Base-by-base conservation (phyloP, 2,888 invertebrate genomes). In the Brachyptera putata region DNA sequence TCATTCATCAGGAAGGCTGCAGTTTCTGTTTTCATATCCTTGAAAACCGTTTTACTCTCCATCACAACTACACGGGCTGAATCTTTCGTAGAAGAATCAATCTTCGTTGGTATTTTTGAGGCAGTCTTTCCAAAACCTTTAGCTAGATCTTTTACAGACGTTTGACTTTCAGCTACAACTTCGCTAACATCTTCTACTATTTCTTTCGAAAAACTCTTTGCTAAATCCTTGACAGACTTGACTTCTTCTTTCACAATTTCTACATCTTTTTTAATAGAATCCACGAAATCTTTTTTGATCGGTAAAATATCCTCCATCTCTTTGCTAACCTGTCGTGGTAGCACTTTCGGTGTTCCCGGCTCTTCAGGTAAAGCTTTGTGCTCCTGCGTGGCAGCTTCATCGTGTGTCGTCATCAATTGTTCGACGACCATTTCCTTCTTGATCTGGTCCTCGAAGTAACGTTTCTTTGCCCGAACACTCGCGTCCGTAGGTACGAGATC, bases 391-490 rank as follows among this genome's bases (percentile, higher is more conserved):
- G 76, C 75, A 68, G 77, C 77, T 66, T 72, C 72, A 68, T 79
- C 78, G 36, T 75, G 70, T 68, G 78, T 77, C 25, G 74, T 73
- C 68, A 76, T 75, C 4, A 78, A 67, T 65, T 79, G 77, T 66
- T 79, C 78, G 63, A 77, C 77, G n/a, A 78, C 77, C 73, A 80
- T 76, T 66, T 83, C 83, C 63, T 78, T 81, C 66, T 80, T 80
- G 59, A 83, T 80, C 67, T 82, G 81, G 65, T 81, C 79, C 69
- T 83, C 83, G 66, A 81, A 82, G 60, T 80, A 80, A 63, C 79
- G 77, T 57, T 82, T 82, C 62, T 81, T 78, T 43, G 79, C 75
- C 60, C 79, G 77, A 1, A 80, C 79, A 41, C 77, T 77, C 25
- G 78, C 78, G 66, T 81, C 80, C 61, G 75, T 74, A 11, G 77